Evolutionary conservation across 1,140 invertebrate species (phyloP), one percentile per base, ranked within the genome.

Genomic region (Hetaerina americana): DNA sequence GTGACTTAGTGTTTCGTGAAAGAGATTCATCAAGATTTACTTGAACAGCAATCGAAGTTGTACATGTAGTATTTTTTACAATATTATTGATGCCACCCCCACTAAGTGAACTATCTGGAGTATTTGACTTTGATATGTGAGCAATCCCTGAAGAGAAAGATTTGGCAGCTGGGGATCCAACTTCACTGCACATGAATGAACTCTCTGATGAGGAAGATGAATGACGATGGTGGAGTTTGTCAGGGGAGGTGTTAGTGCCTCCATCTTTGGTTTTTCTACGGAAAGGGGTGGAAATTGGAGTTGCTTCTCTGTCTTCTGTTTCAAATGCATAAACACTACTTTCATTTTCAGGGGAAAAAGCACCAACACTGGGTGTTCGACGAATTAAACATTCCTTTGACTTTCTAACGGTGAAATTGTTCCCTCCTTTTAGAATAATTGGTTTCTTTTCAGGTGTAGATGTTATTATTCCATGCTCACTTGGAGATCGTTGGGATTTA

Each of bases 261-360:
- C 27, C 67, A 26, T 68, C 67, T 18, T 68, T 68, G 15, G 40
- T 57, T 25, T 68, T 68, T 69, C 87, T 79, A 31, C 87, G 77
- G 75, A 88, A 88, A 0, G 87, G 87, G 0, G 85, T 87, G 57
- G 76, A 83, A 12, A 85, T 78, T 2, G 85, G 83, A 27, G 74
- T 71, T 10, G 80, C 74, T 73, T 84, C 85, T 28, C 15, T 28
- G 73, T 79, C 82, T 15, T 86, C 87, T 40, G 86, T 87, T 72
- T 88, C 86, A 78, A 90, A 90, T 0, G 88, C 88, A 76, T 90
- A 90, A 28, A 89, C 87, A 75, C 87, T 89, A 49, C 86, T 87
- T 75, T 90, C 88, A 76, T 89, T 89, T 73, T 88, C 86, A 0
- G 86, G 86, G 0, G 87, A 89, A 78, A 89, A 89, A 0, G 88